Evolutionary conservation across 2,113 vertebrate genomes (phyloP).

Genomic region (Propithecus coquereli): DNA sequence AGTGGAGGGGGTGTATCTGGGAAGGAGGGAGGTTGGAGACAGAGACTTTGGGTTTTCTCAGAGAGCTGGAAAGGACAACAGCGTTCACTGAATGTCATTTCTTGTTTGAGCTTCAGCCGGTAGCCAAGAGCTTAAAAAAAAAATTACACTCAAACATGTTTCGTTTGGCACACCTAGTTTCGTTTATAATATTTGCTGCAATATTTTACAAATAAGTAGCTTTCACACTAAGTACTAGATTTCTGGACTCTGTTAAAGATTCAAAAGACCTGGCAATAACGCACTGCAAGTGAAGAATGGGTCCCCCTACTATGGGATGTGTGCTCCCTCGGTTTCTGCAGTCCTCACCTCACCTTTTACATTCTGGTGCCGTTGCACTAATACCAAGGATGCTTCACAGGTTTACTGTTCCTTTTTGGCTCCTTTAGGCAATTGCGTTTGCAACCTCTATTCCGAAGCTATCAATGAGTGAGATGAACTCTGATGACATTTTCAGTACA

Average conservation of each 20-base stretch:
- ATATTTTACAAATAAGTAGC: neutral
- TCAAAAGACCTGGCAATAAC: neutral
- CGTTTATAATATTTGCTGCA: slow-evolving; percentile 16
- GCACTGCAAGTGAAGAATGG: neutral
- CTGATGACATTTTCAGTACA: neutral
- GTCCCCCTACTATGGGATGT: neutral
- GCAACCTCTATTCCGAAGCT: neutral
- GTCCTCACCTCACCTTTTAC: neutral
- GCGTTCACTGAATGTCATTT: neutral
- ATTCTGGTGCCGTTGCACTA: neutral
- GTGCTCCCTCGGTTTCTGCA: neutral
- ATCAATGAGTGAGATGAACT: neutral
- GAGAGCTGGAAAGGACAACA: neutral
- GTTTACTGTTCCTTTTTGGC: neutral
- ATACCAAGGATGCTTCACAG: neutral
- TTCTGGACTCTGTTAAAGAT: slow-evolving; percentile 38
- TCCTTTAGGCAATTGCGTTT: neutral
- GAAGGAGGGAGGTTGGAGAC: neutral
- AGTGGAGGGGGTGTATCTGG: too few species aligned
- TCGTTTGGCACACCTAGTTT: slow-evolving; percentile 34
- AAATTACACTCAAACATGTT: neutral
- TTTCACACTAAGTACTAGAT: neutral
- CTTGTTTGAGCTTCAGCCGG: neutral
- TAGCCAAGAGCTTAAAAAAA: slow-evolving; percentile 9
- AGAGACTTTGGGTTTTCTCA: neutral